Base-by-base conservation (phyloP, 1,140 invertebrate species). In the Bursaphelenchus mucronatus region DNA sequence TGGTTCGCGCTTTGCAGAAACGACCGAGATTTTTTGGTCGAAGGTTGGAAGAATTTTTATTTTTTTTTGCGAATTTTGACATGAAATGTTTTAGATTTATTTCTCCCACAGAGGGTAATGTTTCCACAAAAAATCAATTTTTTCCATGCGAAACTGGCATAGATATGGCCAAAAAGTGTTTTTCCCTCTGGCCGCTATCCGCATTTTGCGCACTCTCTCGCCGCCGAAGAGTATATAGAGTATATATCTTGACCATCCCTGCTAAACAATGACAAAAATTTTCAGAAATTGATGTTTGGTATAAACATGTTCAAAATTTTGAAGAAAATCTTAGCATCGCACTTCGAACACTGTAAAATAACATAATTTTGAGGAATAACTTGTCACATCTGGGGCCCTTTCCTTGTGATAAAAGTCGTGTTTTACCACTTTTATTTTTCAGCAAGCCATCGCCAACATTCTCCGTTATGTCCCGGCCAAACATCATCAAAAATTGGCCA, bases 401-500 rank as follows among this genome's bases (percentile, higher is more conserved):
- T 50, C 15, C 5, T 5, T 5, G 5, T 30, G 1, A 15, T 17
- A 15, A 17, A 65, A 45, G n/a, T 61, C 13, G 6, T 63, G 2
- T 15, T 65, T 65, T 64, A 64, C 30, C 39, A 63, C 19, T 43
- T 63, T 4, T 2, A 65, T 15, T 17, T 64, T 63, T 3, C 41
- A 86, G 85, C 68, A 86, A 8, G 87, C 87, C 9, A 53, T 88
- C 19, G 66, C 81, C 41, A 88, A 88, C 82, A 85, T 86, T 8
- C 80, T 88, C 8, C 83, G 88, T 15, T 88, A 88, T 75, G 86
- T 88, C 71, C 87, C 87, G 4, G 61, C 68, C 0, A 44, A 82
- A 19, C 68, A 82, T 40, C 88, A 88, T 68, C 66, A 75, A 11
- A 51, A 74, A 4, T 72, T 88, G 59, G 83, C 83, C 0, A 65